These are phyloP conservation scores for Leptothorax acervorum DNA, from an alignment of 2,888 invertebrate species.

Conservation along the genomic window DNA sequence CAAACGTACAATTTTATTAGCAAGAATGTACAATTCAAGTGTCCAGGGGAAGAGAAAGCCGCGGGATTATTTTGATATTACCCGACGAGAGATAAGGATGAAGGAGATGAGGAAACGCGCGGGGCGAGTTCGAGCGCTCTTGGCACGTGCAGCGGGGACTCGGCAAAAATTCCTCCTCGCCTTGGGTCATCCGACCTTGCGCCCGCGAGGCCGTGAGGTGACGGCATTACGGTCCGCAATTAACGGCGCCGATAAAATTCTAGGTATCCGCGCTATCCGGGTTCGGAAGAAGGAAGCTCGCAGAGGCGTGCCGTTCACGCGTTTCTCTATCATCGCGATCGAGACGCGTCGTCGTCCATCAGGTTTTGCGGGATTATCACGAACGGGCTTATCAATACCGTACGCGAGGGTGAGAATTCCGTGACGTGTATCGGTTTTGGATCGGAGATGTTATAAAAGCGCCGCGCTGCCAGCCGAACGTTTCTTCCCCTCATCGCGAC, in stretches of 20 bases:
- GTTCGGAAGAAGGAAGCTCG: neutral
- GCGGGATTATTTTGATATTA: constrained; percentile 27
- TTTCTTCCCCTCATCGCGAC: neutral
- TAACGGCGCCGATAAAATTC: constrained; percentile 70
- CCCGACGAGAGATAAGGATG: neutral
- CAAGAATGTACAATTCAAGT: neutral
- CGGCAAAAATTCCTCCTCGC: constrained; percentile 66
- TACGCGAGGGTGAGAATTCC: neutral
- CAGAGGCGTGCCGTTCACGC: neutral
- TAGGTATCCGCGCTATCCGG: constrained; percentile 48
- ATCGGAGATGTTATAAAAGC: constrained; percentile 2
- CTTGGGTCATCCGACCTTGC: constrained; percentile 68
- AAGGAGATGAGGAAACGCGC: constrained; percentile 30
- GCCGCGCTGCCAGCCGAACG: neutral
- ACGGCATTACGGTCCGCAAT: constrained; percentile 61
- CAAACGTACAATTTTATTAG: neutral
- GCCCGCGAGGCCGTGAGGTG: constrained; percentile 60
- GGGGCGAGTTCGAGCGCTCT: constrained; percentile 63
- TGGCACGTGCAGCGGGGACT: constrained; percentile 65
- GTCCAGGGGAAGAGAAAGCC: constrained; percentile 11
- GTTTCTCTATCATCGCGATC: neutral
- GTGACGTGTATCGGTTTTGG: constrained; percentile 2
- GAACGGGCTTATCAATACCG: neutral
- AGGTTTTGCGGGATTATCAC: neutral
- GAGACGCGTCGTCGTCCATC: neutral